Base-by-base conservation (phyloP, 2,797 vertebrate genomes). In the Centroberyx gerrardi region DNA sequence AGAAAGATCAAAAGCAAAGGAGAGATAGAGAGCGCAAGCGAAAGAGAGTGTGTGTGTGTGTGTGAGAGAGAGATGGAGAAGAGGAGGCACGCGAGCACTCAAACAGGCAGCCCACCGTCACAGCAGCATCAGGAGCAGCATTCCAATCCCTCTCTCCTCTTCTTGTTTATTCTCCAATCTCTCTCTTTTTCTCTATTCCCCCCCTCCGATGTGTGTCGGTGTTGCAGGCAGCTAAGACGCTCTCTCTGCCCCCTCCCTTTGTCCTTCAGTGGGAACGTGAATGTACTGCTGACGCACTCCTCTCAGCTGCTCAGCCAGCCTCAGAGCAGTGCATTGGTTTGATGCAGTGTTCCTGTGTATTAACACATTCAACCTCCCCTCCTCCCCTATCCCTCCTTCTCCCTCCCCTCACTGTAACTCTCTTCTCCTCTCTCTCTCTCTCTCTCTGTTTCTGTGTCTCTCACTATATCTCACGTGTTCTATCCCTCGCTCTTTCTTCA, bases 191-290 rank as follows among this genome's bases (percentile, higher is more conserved):
- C 80, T 86, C 71, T 76, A n/a, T 64, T 29, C 75, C 82, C 78
- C 72, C 64, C 58, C 68, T 72, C 69, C 84, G 68, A 68, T 82
- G 82, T 84, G 82, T 95, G 91, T 94, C 80, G 88, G 94, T 94
- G 95, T 95, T 95, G 96, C 95, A 94, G 94, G 94, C 94, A 92
- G 95, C 96, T 94, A 92, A 96, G 95, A 93, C 93, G 94, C 95
- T 95, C 92, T 91, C 95, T 95, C 95, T 96, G 95, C 95, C 96
- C 94, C 97, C 96, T 97, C 96, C 96, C 96, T 98, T 98, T 97
- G 97, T 98, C 97, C 97, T 98, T 98, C 97, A 97, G 95, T 95
- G 92, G 91, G 94, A 97, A 96, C 96, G 97, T 96, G 97, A 96
- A 96, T 95, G 96, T 95, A 97, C 95, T 97, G 96, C 97, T 98